These are phyloP conservation scores for Oscheius onirici DNA, from an alignment of 2,888 invertebrate genomes.

Conservation along the genomic window DNA sequence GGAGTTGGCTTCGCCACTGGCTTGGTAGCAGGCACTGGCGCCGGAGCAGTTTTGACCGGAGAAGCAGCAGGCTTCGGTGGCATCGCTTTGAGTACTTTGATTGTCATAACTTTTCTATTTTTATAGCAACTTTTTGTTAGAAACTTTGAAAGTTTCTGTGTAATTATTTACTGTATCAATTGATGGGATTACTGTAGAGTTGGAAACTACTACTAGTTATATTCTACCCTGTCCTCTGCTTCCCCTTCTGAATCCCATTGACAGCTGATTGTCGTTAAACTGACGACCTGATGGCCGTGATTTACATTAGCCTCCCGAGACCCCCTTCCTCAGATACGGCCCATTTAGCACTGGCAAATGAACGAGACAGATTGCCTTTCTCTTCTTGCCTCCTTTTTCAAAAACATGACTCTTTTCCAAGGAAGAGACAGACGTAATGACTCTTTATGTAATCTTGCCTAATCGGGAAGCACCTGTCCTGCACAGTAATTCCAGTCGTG, in stretches of 20 bases:
- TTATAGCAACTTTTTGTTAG: too few species aligned
- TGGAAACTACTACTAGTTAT: too few species aligned
- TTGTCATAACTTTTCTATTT: too few species aligned
- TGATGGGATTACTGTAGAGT: too few species aligned
- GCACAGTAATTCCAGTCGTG: constrained; percentile 15
- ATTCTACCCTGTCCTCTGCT: too few species aligned
- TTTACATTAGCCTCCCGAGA: constrained; percentile 19
- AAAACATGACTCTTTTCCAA: too few species aligned
- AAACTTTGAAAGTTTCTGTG: too few species aligned
- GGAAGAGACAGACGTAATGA: too few species aligned
- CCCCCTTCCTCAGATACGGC: not conserved
- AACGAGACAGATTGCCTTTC: not conserved
- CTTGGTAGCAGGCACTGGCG: not conserved
- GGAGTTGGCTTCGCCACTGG: constrained; percentile 30
- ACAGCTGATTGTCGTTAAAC: constrained; percentile 28
- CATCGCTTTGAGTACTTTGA: not conserved
- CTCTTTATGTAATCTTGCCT: constrained; percentile 8
- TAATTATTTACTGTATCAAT: too few species aligned
- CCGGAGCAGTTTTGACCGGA: not conserved
- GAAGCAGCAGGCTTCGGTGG: not conserved
- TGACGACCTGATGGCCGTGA: constrained; percentile 17
- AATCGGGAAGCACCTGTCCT: constrained; percentile 29
- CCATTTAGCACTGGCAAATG: not conserved
- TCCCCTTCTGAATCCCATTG: not conserved
- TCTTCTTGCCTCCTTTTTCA: too few species aligned